These are phyloP conservation scores for Syritta pipiens DNA, from an alignment of 2,888 invertebrate genomes.

Conservation along the genomic window DNA sequence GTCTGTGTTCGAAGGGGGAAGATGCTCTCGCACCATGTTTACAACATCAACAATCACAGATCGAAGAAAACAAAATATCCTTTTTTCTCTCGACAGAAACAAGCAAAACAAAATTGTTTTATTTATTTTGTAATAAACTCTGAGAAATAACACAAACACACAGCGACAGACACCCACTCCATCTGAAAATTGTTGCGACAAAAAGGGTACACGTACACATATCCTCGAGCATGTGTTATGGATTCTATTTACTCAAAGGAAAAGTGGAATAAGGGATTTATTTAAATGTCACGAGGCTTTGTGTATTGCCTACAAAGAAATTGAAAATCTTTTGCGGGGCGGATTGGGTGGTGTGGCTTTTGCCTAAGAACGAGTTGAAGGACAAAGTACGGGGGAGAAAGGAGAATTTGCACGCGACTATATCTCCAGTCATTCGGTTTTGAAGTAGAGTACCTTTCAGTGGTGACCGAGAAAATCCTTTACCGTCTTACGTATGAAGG, in stretches of 20 bases:
- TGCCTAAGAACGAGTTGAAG: not conserved
- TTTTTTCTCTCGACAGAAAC: constrained; percentile 6
- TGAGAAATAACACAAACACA: not conserved
- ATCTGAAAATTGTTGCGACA: constrained; percentile 23
- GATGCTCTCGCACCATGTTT: constrained; percentile 28
- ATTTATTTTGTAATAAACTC: constrained; percentile 50
- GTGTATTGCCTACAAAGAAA: constrained; percentile 31
- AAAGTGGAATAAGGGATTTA: constrained; percentile 41
- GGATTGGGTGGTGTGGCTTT: not conserved
- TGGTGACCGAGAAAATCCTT: too few relatives aligned
- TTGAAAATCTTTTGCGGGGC: constrained; percentile 43
- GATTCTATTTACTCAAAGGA: constrained; percentile 16
- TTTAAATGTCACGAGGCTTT: constrained; percentile 40
- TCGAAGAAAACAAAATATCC: constrained; percentile 30
- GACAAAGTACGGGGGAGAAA: not conserved
- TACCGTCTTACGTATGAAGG: too few relatives aligned
- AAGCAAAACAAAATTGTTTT: constrained; percentile 38
- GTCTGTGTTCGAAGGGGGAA: constrained; percentile 14
- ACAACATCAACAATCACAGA: constrained; percentile 56
- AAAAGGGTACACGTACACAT: constrained; percentile 2
- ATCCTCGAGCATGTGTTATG: constrained; percentile 1
- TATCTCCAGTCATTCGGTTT: too few relatives aligned
- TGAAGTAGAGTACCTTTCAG: too few relatives aligned
- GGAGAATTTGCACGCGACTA: not conserved
- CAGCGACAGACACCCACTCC: not conserved